Base-by-base conservation (phyloP, 2,113 vertebrate species). In the Donacobius atricapilla region DNA sequence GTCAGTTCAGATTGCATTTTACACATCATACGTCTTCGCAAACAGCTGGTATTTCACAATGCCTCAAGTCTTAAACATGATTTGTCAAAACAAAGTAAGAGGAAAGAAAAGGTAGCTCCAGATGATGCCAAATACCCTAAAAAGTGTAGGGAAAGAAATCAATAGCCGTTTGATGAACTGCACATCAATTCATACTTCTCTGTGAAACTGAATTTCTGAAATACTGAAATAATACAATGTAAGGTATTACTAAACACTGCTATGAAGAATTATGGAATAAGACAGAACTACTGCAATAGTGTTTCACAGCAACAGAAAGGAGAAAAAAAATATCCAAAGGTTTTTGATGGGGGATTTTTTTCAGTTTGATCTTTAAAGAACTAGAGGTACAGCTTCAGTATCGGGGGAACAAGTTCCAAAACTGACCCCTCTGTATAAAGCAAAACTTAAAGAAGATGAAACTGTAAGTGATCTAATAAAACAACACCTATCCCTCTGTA, bases 41-140 rank as follows among this genome's bases (percentile, higher is more conserved):
- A 88, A 87, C 47, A 81, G 69, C 51, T 64, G n/a, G 33, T 84
- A 75, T 78, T 89, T 75, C 76, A 87, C 31, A 94, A 8, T 11
- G 28, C 60, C 58, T 47, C 3, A 47, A 76, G 45, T 63, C 71
- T 77, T 57, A 45, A 77, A 54, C 15, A 63, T 57, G 18, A 53
- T 25, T 88, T 78, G 15, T 61, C 64, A 81, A 89, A 63, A 63
- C 21, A 70, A 86, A 88, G 21, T 22, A 61, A 53, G 51, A 81
- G 57, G 21, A 65, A 86, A 90, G 40, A 58, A 90, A 81, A 95
- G 39, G 40, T 42, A 89, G 10, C 11, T 83, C 24, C 27, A 89
- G 47, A 58, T 58, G 40, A 82, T 35, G 9, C 33, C 3, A 10
- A 50, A 22, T 21, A 77, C 70, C 70, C 16, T 37, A 10, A 14